Conservation (phyloP, 23 tunicate species). For the Halocynthia roretzi region DNA sequence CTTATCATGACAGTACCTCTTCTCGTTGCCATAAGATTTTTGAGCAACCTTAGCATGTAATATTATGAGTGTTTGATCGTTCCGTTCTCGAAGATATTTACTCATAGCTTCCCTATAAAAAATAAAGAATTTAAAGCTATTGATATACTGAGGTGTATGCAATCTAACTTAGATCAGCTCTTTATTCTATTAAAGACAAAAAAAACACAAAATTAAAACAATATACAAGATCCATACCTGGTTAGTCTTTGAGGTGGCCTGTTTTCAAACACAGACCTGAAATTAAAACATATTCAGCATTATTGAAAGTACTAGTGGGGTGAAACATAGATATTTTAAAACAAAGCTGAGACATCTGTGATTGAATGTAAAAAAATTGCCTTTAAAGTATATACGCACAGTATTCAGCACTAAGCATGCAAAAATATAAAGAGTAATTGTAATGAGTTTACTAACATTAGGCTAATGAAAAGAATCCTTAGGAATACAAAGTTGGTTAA, state of each 20-base stretch:
- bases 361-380: too few relatives aligned
- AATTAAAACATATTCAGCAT: conserved; percentile 4
- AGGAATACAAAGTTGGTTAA: too few relatives aligned
- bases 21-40: conserved; percentile 91
- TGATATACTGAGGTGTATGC: background rate
- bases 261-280: conserved; percentile 44
- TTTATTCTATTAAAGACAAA: background rate
- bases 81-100: conserved; percentile 50
- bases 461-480: too few relatives aligned
- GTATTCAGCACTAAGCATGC: too few relatives aligned
- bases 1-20: conserved; percentile 31
- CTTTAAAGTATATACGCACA: too few relatives aligned
- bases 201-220: background rate
- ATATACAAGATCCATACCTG: conserved; percentile 24
- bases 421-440: too few relatives aligned
- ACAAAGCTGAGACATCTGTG: too few relatives aligned
- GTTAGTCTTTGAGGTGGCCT: conserved; percentile 55
- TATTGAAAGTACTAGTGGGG: too few relatives aligned
- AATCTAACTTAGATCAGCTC: background rate
- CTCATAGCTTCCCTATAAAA: conserved; percentile 80
- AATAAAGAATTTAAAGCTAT: background rate
- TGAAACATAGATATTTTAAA: too few relatives aligned
- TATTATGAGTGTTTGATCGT: conserved; percentile 67
- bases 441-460: too few relatives aligned
- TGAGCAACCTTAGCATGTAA: conserved; percentile 95